These are phyloP conservation scores for Busseola fusca DNA, from an alignment of 2,888 invertebrate species.

Conservation along the genomic window DNA sequence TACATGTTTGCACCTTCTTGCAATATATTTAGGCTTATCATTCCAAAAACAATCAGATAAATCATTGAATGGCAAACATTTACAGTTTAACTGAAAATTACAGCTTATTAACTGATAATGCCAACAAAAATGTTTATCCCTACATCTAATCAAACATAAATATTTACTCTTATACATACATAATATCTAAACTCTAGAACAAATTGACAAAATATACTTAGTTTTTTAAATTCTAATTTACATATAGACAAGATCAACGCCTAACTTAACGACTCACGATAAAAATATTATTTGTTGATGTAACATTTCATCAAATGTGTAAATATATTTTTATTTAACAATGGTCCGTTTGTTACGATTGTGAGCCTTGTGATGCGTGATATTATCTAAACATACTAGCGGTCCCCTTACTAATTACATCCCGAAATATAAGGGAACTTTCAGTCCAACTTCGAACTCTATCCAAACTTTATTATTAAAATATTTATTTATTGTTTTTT, in stretches of 20 bases:
- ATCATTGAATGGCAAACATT: conserved; percentile 49
- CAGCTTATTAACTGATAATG: conserved; percentile 63
- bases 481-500: conserved; percentile 69
- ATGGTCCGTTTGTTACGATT: conserved; percentile 85
- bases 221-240: conserved; percentile 77
- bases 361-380: conserved; percentile 80
- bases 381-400: conserved; percentile 75
- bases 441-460: conserved; percentile 62
- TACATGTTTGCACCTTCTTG: conserved; percentile 58
- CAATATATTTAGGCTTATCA: conserved; percentile 50
- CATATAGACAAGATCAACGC: conserved; percentile 80
- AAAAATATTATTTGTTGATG: conserved; percentile 75
- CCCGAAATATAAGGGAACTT: conserved; percentile 41
- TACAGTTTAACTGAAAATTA: conserved; percentile 68
- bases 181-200: conserved; percentile 76
- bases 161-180: conserved; percentile 73
- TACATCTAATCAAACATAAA: conserved; percentile 72
- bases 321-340: conserved; percentile 85
- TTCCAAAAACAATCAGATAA: conserved; percentile 39
- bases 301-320: conserved; percentile 75
- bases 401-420: conserved; percentile 66
- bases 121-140: conserved; percentile 60
- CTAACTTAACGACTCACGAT: conserved; percentile 68
- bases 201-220: conserved; percentile 86
- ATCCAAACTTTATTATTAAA: conserved; percentile 60